Evolutionary conservation across 2,113 vertebrate genomes (phyloP), one percentile per base, ranked within the genome.

Genomic region (Anhinga rufa): DNA sequence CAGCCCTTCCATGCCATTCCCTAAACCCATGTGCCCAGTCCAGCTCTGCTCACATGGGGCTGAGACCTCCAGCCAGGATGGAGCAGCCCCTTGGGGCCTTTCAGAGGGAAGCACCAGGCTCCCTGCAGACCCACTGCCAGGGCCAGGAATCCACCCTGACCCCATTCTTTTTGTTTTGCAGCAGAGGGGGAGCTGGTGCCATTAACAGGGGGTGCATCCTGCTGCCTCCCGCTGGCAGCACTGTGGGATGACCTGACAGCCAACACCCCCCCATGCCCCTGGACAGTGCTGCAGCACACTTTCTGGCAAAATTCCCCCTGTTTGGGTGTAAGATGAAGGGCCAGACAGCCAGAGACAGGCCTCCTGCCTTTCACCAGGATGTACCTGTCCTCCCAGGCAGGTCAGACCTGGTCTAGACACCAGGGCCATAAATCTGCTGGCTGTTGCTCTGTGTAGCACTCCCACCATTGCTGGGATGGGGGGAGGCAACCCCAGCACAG

Each of bases 321-420:
- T 60, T 60, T 75, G 55, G 32, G 79, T 78, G 64, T 38, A 15
- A 46, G 46, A 77, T 22, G 54, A 88, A 75, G 78, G 44, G 52
- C 13, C 77, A 87, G 82, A 82, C 1, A 0, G 51, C 38, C n/a
- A n/a, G 82, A 86, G 64, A 42, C 0, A 3, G 26, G 54, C 74
- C n/a, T 57, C 44, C 49, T 76, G 82, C 49, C 75, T 90, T 58
- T 80, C 84, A 3, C 40, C 71, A 72, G 92, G 54, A 44, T 40
- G 64, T 74, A 95, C 68, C 85, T 84, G 92, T 90, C 90, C 91
- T 95, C 82, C 86, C 81, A 82, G 69, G 71, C 92, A 91, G 86
- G 71, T 48, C 6, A 2, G 81, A 91, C 83, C 57, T 77, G 94
- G 78, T 92, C 92, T 88, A 90, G 87, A 95, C 62, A 49, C 13